Base-by-base conservation (phyloP, 2,797 vertebrate genomes). In the Muscicapa comitata region DNA sequence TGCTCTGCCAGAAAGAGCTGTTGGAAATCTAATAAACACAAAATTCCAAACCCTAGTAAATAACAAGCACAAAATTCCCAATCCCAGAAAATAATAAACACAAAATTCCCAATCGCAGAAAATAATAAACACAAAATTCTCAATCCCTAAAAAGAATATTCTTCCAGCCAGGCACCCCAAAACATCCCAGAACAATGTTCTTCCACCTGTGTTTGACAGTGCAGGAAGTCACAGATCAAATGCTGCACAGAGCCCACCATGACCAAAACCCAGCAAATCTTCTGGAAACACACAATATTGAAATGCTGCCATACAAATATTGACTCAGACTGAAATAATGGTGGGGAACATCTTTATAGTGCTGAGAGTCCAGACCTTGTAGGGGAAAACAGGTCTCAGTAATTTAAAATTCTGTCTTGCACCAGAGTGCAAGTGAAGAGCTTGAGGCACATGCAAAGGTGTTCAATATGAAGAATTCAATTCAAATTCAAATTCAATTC, bases 401-500 rank as follows among this genome's bases (percentile, higher is more conserved):
- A 23, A 38, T 10, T 57, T 20, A 18, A 51, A 61, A 20, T 58
- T 33, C 42, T 85, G 33, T 6, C 85, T n/a, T n/a, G n/a, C 43
- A 43, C 43, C 43, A 43, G 42, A 20, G 19, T 13, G 0, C 59
- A 54, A 38, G 40, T 15, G 65, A 84, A 37, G 65, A 48, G 54
- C 50, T n/a, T n/a, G 42, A 78, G 66, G 37, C 31, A 31, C 25
- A 62, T 65, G 54, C 58, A 45, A 25, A 42, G 9, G 24, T 11
- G 4, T 6, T 50, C 50, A 37, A 4, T 10, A 3, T 0, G 4
- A 29, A 37, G 2, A 66, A 58, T 48, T 48, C 8, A 48, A 48
- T 25, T 25, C 19, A 11, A 48, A 48, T 25, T 25, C 19, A 11
- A 45, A 45, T 45, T 21, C 24, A 47, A 25, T 25, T 48, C 47